These are phyloP conservation scores for Strigamia maritima DNA, from an alignment of 2,888 invertebrate species.

Conservation along the genomic window DNA sequence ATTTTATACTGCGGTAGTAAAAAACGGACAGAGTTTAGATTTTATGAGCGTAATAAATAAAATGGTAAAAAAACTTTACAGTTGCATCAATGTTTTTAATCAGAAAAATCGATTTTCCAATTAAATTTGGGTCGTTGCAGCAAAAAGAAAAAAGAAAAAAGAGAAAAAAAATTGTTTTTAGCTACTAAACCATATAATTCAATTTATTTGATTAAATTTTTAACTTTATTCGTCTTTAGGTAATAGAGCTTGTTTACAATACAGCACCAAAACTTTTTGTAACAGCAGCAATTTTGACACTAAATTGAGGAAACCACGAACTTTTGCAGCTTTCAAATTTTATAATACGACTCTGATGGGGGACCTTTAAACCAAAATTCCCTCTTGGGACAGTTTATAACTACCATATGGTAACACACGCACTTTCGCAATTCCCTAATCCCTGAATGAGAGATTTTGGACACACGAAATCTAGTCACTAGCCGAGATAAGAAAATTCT, in stretches of 20 bases:
- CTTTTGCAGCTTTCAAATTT: constrained; percentile 3
- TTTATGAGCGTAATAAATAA: background rate
- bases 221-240: background rate
- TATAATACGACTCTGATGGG: constrained; percentile 3
- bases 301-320: background rate
- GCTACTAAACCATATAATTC: background rate
- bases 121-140: background rate
- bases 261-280: background rate
- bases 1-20: background rate
- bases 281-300: background rate
- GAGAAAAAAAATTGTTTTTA: background rate
- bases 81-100: background rate
- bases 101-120: constrained; percentile 13
- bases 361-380: constrained; percentile 1
- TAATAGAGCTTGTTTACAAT: background rate
- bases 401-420: background rate
- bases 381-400: background rate
- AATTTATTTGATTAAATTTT: background rate
- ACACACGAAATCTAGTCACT: constrained; percentile 8
- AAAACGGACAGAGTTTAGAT: background rate
- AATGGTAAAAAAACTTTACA: background rate
- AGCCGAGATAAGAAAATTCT: constrained; percentile 15
- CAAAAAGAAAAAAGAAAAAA: background rate
- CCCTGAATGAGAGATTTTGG: constrained; percentile 13
- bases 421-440: background rate